phyloP scores from a whole-genome alignment of 2,888 invertebrate species.

The Liposcelis brunnea region DNA sequence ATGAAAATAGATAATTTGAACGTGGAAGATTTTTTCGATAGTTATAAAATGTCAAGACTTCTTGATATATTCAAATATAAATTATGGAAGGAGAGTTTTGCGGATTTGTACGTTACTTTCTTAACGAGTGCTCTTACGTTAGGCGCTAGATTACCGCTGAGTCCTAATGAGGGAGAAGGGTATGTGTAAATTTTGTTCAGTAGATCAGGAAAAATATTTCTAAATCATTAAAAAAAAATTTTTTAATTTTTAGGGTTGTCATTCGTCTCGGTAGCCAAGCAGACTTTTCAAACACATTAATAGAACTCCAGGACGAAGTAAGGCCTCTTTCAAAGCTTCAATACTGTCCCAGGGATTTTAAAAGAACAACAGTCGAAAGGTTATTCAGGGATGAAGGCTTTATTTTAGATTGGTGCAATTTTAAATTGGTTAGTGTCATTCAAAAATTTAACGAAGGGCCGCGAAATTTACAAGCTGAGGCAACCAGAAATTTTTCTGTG shows the following conservation, averaged over 20 bases:
- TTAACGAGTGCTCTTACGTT: conserved; percentile 69
- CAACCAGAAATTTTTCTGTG: no score
- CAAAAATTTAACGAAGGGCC: no score
- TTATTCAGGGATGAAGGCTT: conserved; percentile 63
- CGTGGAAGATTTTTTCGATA: conserved; percentile 71
- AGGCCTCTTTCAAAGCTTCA: conserved; percentile 49
- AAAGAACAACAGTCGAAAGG: conserved; percentile 68
- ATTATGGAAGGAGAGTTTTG: conserved; percentile 59
- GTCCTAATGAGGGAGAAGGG: conserved; percentile 78
- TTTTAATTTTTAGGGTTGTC: conserved; percentile 42
- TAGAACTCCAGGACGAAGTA: conserved; percentile 59
- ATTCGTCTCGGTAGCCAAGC: conserved; percentile 60
- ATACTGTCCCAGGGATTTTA: conserved; percentile 65
- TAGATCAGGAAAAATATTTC: neutral
- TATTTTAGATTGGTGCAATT: conserved; percentile 77
- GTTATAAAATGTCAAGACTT: conserved; percentile 48
- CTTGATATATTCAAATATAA: conserved; percentile 57
- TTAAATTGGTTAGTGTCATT: conserved; percentile 53
- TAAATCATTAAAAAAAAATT: neutral
- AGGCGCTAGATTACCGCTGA: conserved; percentile 64
- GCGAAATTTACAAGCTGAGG: no score
- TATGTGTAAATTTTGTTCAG: conserved; percentile 23
- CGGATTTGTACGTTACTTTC: conserved; percentile 64
- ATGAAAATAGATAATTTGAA: conserved; percentile 80
- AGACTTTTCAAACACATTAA: conserved; percentile 52